phyloP scores from a whole-genome alignment of 2,113 vertebrate species.

The Cyphomyrus discorhynchus region DNA sequence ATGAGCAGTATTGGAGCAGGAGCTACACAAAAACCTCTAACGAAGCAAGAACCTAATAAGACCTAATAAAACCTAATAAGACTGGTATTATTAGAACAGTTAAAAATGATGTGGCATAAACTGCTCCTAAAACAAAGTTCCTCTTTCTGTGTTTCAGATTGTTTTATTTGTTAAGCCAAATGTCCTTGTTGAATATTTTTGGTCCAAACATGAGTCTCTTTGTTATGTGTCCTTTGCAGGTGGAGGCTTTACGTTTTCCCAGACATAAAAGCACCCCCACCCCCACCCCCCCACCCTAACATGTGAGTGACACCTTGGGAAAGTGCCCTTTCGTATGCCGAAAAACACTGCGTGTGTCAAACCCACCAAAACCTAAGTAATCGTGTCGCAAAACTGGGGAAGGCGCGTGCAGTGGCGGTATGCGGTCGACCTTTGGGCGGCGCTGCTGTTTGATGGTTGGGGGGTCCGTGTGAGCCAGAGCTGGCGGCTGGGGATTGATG shows the following conservation, averaged over 20 bases:
- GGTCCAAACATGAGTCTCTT: not conserved
- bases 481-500: conserved; percentile 14
- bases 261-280: not conserved
- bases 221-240: not conserved
- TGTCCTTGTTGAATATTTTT: not conserved
- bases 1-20: not conserved
- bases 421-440: not conserved
- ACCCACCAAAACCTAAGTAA: not conserved
- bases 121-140: not conserved
- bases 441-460: conserved; percentile 26
- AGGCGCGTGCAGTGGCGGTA: not conserved
- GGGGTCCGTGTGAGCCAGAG: conserved; percentile 18
- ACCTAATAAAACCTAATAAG: not conserved
- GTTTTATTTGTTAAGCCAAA: not conserved
- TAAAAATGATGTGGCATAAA: not conserved
- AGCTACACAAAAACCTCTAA: not conserved
- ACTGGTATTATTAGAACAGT: not conserved
- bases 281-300: not conserved
- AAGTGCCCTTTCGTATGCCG: not conserved
- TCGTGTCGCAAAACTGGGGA: not conserved
- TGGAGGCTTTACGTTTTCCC: not conserved
- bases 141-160: not conserved
- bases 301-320: not conserved
- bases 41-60: not conserved
- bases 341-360: not conserved